phyloP scores from a whole-genome alignment of 1,140 invertebrate genomes.

The Leptonema lineaticorne region DNA sequence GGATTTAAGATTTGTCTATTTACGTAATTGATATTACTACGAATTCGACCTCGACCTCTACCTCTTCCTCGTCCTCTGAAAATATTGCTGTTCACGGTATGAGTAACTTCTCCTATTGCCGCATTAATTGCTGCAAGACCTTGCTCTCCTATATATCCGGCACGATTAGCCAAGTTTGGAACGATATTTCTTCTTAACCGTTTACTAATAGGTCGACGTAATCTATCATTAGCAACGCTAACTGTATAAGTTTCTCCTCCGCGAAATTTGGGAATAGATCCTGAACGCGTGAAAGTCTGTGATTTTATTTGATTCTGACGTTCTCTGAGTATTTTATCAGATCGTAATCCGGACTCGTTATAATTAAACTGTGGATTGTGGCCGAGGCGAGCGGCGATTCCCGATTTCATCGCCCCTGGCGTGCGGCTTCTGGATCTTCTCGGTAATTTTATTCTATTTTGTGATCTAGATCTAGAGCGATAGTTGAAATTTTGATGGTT shows the following conservation, averaged over 20 bases:
- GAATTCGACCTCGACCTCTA: constrained; percentile 7
- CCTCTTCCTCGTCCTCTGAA: neutral
- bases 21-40: constrained; percentile 3
- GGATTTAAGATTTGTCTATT: constrained; percentile 27
- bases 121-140: constrained; percentile 10
- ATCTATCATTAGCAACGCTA: constrained; percentile 33
- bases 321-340: constrained; percentile 31
- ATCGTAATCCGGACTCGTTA: constrained; percentile 25
- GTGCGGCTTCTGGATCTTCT: constrained; percentile 28
- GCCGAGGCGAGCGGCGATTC: constrained; percentile 25
- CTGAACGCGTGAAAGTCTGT: constrained; percentile 32
- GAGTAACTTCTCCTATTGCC: neutral
- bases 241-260: constrained; percentile 20
- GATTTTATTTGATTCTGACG: constrained; percentile 31
- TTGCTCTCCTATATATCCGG: constrained; percentile 26
- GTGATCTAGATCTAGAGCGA: constrained; percentile 18
- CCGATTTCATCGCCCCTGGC: constrained; percentile 1
- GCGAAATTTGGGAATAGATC: constrained; percentile 5
- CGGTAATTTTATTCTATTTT: neutral
- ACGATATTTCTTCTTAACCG: constrained; percentile 24
- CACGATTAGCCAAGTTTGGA: neutral
- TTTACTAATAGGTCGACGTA: neutral
- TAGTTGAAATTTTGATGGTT: neutral
- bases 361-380: constrained; percentile 10
- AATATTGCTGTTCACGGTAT: neutral